These are phyloP conservation scores for Polyodon spathula DNA, from an alignment of 2,113 vertebrate species.

Conservation along the genomic window DNA sequence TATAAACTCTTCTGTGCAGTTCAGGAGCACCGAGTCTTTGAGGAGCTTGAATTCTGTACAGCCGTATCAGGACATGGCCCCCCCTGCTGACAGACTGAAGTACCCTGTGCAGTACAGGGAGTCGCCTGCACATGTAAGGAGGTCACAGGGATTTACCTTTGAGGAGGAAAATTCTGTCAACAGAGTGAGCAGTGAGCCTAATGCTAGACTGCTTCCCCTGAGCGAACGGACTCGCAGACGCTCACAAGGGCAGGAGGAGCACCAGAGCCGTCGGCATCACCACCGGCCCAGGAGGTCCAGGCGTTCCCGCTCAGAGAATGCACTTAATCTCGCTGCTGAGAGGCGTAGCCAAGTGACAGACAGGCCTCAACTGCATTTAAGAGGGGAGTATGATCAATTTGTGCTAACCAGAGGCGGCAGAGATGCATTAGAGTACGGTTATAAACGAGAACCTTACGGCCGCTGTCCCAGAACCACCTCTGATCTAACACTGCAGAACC, in stretches of 20 bases:
- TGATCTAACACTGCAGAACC: slow-evolving; percentile 89
- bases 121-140: slow-evolving; percentile 43
- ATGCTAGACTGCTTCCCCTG: slow-evolving; percentile 66
- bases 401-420: slow-evolving; percentile 66
- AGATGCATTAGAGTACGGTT: slow-evolving; percentile 63
- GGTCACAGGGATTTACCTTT: slow-evolving; percentile 82
- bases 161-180: slow-evolving; percentile 68
- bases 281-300: slow-evolving; percentile 70
- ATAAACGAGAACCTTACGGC: slow-evolving; percentile 67
- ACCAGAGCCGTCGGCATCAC: slow-evolving; percentile 60
- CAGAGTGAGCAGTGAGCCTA: slow-evolving; percentile 61
- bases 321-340: slow-evolving; percentile 81
- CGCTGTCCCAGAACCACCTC: slow-evolving; percentile 91
- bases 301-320: slow-evolving; percentile 89
- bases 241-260: slow-evolving; percentile 55
- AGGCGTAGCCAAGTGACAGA: slow-evolving; percentile 66
- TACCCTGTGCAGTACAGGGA: slow-evolving; percentile 69
- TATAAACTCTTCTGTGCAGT: slow-evolving; percentile 81
- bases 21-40: slow-evolving; percentile 85
- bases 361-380: slow-evolving; percentile 61
- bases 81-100: slow-evolving; percentile 53
- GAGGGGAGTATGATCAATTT: slow-evolving; percentile 86
- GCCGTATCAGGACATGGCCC: slow-evolving; percentile 81
- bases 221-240: slow-evolving; percentile 73
- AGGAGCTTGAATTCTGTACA: slow-evolving; percentile 73